phyloP scores from a whole-genome alignment of 2,797 vertebrate species.

The Protonibea diacanthus region DNA sequence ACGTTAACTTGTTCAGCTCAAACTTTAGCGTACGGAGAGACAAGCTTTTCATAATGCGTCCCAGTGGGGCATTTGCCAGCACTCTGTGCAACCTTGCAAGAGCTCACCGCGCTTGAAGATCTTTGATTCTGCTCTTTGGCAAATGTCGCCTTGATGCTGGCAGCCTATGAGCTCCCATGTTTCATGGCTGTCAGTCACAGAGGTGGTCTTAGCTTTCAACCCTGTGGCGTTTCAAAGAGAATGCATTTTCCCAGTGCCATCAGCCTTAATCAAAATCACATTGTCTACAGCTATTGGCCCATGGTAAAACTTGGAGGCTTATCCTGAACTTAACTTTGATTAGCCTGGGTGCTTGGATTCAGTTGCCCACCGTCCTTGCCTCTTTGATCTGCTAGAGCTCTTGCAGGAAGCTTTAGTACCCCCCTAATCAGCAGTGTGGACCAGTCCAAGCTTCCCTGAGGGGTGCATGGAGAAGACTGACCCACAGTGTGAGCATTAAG shows the following conservation, averaged over 20 bases:
- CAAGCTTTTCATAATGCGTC: conserved; percentile 40
- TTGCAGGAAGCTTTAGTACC: conserved; percentile 65
- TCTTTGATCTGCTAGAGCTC: conserved; percentile 74
- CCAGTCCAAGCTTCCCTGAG: conserved; percentile 66
- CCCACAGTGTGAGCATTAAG: conserved; percentile 56
- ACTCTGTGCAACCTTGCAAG: conserved; percentile 28
- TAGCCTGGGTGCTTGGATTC: conserved; percentile 47
- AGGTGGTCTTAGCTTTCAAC: conserved; percentile 66
- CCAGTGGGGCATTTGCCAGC: conserved; percentile 34
- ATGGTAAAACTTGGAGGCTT: conserved; percentile 57
- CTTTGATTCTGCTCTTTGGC: conserved; percentile 59
- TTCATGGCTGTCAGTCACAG: conserved; percentile 72
- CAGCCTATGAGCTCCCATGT: conserved; percentile 41
- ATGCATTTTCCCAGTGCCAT: conserved; percentile 58
- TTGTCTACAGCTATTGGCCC: conserved; percentile 59
- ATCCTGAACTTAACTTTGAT: conserved; percentile 69
- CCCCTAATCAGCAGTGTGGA: conserved; percentile 71
- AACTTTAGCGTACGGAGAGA: conserved; percentile 28
- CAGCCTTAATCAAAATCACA: conserved; percentile 74
- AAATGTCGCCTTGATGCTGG: conserved; percentile 58
- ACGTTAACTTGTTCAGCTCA: conserved; percentile 61
- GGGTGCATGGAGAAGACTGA: conserved; percentile 58
- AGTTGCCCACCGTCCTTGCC: conserved; percentile 42
- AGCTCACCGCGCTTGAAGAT: conserved; percentile 36
- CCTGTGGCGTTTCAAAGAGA: conserved; percentile 62